Base-by-base conservation (phyloP, 2,888 invertebrate genomes). In the Masnerella sp. region DNA sequence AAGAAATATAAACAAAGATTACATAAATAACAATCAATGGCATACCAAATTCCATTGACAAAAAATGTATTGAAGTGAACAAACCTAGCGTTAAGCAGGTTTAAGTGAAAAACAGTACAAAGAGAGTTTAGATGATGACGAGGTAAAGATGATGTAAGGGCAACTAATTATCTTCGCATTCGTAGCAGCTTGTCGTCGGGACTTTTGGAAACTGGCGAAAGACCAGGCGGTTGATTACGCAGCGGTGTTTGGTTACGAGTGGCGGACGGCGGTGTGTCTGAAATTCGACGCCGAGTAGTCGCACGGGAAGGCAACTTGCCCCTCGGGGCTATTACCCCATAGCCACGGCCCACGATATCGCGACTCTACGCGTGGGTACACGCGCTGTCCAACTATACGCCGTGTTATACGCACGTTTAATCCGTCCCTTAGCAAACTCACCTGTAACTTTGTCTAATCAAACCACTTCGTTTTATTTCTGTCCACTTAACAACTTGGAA, bases 221-320 rank as follows among this genome's bases (percentile, higher is more conserved):
- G 74, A 70, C 74, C 65, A 59, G 71, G 56, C 73, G 68, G 58
- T 79, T 77, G 79, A 81, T 78, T 77, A 74, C 76, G 68, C 61
- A 34, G 15, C 42, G 77, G 80, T 79, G 75, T 82, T 75, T 58
- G 58, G 76, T 83, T 83, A 81, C 82, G 65, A 65, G 56, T 32
- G 73, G 70, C 78, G 77, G 79, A 74, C 36, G 73, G 70, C 78
- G 77, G 79, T 75, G 75, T 70, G 74, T 79, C 74, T 82, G 81
- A 81, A 82, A 82, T 76, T 76, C 69, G 81, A 82, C 61, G 59
- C 70, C 51, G 51, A 51, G 75, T 75, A 64, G 62, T 71, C 65
- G 67, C 14, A 58, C 59, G 74, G 38, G 81, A 81, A 81, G 81
- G 80, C 81, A 72, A 72, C 68, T 74, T 75, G 75, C 49, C 74